Evolutionary conservation across 2,113 vertebrate genomes (phyloP).

Genomic region (Ovis aries): ARS-UI_Ramb_v3.0 NC_056079.1:2483001-2483500

Average conservation of each 20-base stretch:
- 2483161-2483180: not conserved
- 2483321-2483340: not conserved
- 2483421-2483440: not conserved
- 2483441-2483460: not conserved
- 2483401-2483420: not conserved
- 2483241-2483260: not conserved
- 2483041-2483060: not conserved
- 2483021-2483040: not conserved
- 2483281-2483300: not conserved
- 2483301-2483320: not conserved
- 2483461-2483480: not conserved
- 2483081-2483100: not conserved
- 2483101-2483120: not conserved
- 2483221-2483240: not conserved
- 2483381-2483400: not conserved
- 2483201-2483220: not conserved
- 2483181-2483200: not conserved
- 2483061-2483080: not conserved
- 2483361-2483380: not conserved
- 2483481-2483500: not conserved
- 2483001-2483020: accelerated
- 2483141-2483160: not conserved
- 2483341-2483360: accelerated
- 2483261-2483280: too few species aligned
- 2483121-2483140: not conserved